Evolutionary conservation across 2,888 invertebrate genomes (phyloP).

Genomic region (Campopleginae sp.): DNA sequence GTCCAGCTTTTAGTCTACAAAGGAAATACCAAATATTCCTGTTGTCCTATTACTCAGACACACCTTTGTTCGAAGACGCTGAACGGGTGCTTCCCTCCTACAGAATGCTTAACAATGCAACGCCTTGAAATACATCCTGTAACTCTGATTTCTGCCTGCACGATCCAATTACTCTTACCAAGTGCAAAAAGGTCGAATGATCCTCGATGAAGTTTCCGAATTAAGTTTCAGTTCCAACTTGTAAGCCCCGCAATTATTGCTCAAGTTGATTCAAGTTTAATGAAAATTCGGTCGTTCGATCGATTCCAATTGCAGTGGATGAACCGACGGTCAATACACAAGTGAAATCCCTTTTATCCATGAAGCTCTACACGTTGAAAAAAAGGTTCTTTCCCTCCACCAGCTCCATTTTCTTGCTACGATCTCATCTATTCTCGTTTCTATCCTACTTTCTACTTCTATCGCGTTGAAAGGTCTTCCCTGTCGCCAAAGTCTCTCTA

Average conservation of each 20-base stretch:
- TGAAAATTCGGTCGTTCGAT: not conserved
- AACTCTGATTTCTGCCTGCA: not conserved
- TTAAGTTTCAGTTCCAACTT: not conserved
- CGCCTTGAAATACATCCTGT: constrained; percentile 9
- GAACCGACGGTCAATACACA: constrained; percentile 25
- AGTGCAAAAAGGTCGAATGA: not conserved
- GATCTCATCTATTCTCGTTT: not conserved
- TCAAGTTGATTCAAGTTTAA: not conserved
- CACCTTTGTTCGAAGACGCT: constrained; percentile 26
- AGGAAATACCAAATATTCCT: constrained; percentile 40
- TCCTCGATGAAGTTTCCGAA: not conserved
- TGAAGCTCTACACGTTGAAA: constrained; percentile 38
- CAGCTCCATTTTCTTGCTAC: not conserved
- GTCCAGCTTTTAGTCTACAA: constrained; percentile 23
- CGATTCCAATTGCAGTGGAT: not conserved
- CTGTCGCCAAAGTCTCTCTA: constrained; percentile 17
- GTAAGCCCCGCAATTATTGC: not conserved
- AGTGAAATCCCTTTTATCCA: not conserved
- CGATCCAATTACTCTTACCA: not conserved
- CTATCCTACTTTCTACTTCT: constrained; percentile 8
- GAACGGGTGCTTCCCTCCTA: not conserved
- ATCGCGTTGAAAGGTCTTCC: constrained; percentile 30
- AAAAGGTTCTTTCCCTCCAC: constrained; percentile 35
- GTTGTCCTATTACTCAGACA: constrained; percentile 21
- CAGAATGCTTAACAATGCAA: not conserved